These are phyloP conservation scores for Apoda limacodes DNA, from an alignment of 2,888 invertebrate species.

Conservation along the genomic window DNA sequence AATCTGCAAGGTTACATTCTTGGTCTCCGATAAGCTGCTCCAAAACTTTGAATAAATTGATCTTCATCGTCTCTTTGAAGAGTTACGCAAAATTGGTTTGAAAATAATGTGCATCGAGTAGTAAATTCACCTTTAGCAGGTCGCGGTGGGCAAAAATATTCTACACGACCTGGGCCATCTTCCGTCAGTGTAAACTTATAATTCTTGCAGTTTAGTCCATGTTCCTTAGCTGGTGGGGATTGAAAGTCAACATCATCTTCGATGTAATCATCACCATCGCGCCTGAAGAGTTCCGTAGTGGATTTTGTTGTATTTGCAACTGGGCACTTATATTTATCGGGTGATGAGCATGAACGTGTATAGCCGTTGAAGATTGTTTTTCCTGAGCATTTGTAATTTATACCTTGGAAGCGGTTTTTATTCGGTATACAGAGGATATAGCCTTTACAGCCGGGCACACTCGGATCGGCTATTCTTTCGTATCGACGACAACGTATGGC, in stretches of 20 bases:
- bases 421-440: constrained; percentile 58
- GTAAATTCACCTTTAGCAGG: constrained; percentile 37
- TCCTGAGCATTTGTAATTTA: constrained; percentile 56
- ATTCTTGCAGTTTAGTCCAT: constrained; percentile 42
- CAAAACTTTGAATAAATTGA: constrained; percentile 36
- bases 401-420: constrained; percentile 52
- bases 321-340: constrained; percentile 50
- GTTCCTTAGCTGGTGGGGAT: constrained; percentile 25
- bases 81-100: constrained; percentile 54
- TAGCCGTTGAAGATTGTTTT: constrained; percentile 53
- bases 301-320: constrained; percentile 29
- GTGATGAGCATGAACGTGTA: constrained; percentile 48
- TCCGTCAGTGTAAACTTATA: constrained; percentile 54
- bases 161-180: constrained; percentile 34
- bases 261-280: constrained; percentile 25
- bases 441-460: constrained; percentile 53
- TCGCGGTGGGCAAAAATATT: constrained; percentile 51
- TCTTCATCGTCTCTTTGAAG: constrained; percentile 46
- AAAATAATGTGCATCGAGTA: constrained; percentile 53
- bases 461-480: constrained; percentile 54
- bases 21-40: constrained; percentile 41
- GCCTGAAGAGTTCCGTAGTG: constrained; percentile 24
- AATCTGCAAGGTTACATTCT: constrained; percentile 17
- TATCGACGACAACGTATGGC: constrained; percentile 42
- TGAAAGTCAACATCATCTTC: constrained; percentile 15